Conservation (phyloP, 2,113 vertebrate genomes). For the Camelus dromedarius region DNA sequence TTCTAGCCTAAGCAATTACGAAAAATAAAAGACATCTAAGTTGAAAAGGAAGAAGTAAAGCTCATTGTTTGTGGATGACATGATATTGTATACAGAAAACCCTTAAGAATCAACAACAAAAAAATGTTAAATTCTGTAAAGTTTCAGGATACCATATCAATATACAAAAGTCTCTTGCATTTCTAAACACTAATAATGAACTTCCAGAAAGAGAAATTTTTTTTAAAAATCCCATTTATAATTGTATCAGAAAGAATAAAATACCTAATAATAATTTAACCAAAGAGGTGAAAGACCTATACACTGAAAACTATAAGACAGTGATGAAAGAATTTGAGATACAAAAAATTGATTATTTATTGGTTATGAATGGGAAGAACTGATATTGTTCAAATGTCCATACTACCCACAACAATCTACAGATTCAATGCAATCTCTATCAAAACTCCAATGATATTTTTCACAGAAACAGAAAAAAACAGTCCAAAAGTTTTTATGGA, state of each 20-base stretch:
- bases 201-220: not conserved
- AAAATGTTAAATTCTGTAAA: not conserved
- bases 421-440: not conserved
- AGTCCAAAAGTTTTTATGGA: not conserved
- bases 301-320: not conserved
- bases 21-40: not conserved
- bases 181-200: not conserved
- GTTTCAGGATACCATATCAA: not conserved
- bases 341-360: not conserved
- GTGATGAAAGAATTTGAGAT: not conserved
- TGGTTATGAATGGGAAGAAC: not conserved
- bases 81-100: not conserved
- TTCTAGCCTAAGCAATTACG: not conserved
- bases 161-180: not conserved
- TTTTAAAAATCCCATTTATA: not conserved
- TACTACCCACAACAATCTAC: not conserved
- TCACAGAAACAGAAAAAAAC: not conserved
- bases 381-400: not conserved
- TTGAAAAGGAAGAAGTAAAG: not conserved
- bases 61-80: not conserved
- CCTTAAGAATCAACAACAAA: not conserved
- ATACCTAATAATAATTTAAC: not conserved
- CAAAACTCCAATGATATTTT: not conserved
- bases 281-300: not conserved
- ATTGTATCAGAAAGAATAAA: not conserved